Conservation (phyloP, 2,797 vertebrate genomes). For the Atherinosoma microstoma region DNA sequence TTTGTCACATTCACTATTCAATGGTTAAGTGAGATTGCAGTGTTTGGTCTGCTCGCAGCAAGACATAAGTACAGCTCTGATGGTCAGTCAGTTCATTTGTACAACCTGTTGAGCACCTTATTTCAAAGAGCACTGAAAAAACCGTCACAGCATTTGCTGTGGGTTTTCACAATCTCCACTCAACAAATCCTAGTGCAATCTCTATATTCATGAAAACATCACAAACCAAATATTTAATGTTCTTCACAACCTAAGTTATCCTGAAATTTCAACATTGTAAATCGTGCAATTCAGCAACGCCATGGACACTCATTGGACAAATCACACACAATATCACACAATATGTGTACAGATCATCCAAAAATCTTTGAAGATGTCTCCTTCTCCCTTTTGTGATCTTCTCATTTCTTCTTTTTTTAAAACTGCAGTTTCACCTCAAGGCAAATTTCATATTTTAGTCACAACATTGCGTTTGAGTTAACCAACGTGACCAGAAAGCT, state of each 20-base stretch:
- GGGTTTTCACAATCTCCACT: slow-evolving; percentile 9
- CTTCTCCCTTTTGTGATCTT: too few relatives aligned
- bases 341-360: too few relatives aligned
- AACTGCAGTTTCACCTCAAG: too few relatives aligned
- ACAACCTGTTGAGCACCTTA: slow-evolving; percentile 8
- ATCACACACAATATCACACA: background rate
- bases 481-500: background rate
- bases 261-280: background rate
- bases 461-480: too few relatives aligned
- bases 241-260: background rate
- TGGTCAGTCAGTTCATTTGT: slow-evolving; percentile 19
- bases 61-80: slow-evolving; percentile 5
- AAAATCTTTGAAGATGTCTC: too few relatives aligned
- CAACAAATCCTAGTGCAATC: background rate
- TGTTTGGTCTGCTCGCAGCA: slow-evolving; percentile 28
- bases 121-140: background rate
- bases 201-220: background rate
- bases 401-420: too few relatives aligned
- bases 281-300: background rate
- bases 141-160: background rate
- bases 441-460: too few relatives aligned
- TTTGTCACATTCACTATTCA: slow-evolving; percentile 46
- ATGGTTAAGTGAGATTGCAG: slow-evolving; percentile 29
- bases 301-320: background rate
- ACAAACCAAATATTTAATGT: background rate